Base-by-base conservation (phyloP, 2,888 invertebrate species). In the Agrilus cyanescens region DNA sequence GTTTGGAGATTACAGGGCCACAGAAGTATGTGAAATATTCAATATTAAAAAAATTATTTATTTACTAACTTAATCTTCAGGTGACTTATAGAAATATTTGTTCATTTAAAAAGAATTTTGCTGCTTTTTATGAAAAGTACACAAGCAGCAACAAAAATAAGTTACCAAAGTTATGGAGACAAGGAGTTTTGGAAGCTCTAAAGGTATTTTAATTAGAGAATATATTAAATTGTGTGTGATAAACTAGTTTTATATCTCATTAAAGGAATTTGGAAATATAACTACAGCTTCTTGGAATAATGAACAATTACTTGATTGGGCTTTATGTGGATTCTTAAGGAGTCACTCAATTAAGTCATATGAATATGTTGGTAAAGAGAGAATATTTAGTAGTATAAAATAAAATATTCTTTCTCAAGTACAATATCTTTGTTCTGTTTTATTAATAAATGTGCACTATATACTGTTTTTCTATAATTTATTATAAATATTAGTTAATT, bases 1-100 rank as follows among this genome's bases (percentile, higher is more conserved):
- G 48, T 42, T 44, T 32, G 44, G 44, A 3, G 48, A 48, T 34
- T 38, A 44, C 35, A 40, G 46, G 38, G 40, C 44, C 12, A 42
- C 48, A 6, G 12, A 41, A 37, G 48, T 48, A 36, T 14, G 20
- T 30, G 31, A 30, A 7, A 30, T 36, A 36, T 16, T 16, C 12
- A 15, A n/a, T 25, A 41, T 36, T 7, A n/a, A 36, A 35, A 37
- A 14, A 4, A 37, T 30, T 36, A 30, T 5, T 20, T 37, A 5
- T 30, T 31, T 13, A 18, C 12, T 16, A 13, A 12, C 2, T 14
- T 12, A 16, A 18, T 34, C 37, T 33, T 18, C 30, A 46, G 45
- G 29, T 46, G 4, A 36, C 29, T 32, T n/a, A 30, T 14, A 37
- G 16, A n/a, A 33, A 47, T 31, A 20, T 47, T 15, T 20, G 39